Evolutionary conservation across 2,113 vertebrate genomes (phyloP).

Genomic region (Callaeas wilsoni): DNA sequence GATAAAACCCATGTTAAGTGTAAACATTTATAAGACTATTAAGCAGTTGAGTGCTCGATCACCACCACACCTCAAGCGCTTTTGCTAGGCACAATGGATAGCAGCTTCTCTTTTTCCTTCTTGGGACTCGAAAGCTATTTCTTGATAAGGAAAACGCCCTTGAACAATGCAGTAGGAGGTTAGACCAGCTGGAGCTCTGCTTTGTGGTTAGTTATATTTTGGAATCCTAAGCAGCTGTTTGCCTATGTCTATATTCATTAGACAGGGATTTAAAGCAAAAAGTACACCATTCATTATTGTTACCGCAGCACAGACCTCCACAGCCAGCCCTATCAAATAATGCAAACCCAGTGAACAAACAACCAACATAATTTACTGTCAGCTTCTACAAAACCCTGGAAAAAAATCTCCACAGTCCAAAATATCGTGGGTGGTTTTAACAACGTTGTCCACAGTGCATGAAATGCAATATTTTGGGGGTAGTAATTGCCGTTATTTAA

Average conservation of each 20-base stretch:
- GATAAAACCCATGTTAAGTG: not conserved
- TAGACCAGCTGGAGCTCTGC: slow-evolving; percentile 25
- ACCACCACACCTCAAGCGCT: not conserved
- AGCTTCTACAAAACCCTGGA: not conserved
- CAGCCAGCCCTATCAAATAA: slow-evolving; percentile 16
- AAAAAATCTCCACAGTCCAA: slow-evolving; percentile 26
- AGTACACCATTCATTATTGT: slow-evolving; percentile 41
- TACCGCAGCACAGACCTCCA: slow-evolving; percentile 1
- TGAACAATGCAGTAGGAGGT: not conserved
- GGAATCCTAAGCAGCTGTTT: slow-evolving; percentile 42
- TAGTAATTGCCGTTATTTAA: slow-evolving; percentile 60
- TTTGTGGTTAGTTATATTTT: slow-evolving; percentile 44
- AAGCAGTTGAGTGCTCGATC: not conserved
- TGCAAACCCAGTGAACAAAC: slow-evolving; percentile 39
- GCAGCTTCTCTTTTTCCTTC: not conserved
- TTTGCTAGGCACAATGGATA: not conserved
- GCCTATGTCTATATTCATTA: slow-evolving; percentile 64
- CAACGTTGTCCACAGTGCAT: slow-evolving; percentile 36
- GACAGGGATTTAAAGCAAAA: slow-evolving; percentile 47
- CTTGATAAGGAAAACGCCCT: slow-evolving; percentile 5
- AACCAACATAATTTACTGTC: slow-evolving; percentile 44
- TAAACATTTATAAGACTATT: not conserved
- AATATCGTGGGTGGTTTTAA: slow-evolving; percentile 32
- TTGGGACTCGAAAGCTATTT: not conserved
- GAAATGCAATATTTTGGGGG: slow-evolving; percentile 42